Evolutionary conservation across 2,797 vertebrate genomes (phyloP).

Genomic region (Erithacus rubecula): DNA sequence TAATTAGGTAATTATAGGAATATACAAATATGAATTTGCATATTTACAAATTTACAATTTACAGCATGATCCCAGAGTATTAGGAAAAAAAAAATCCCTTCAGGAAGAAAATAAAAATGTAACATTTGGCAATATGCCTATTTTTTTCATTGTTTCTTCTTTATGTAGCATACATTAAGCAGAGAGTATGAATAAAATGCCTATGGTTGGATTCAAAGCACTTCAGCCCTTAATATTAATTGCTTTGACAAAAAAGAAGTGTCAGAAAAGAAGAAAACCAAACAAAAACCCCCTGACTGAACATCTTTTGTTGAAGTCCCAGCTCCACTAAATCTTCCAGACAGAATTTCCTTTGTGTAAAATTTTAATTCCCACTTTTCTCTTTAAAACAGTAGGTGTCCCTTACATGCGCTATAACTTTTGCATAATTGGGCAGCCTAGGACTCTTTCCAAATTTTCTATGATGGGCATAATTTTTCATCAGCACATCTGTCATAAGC

Average conservation of each 20-base stretch:
- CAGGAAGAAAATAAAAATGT: neutral
- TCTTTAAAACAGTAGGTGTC: conserved; percentile 76
- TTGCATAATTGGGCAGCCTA: conserved; percentile 75
- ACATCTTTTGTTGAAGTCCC: conserved; percentile 64
- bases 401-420: conserved; percentile 72
- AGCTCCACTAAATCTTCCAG: conserved; percentile 73
- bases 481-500: conserved; percentile 59
- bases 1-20: neutral
- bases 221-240: conserved; percentile 72
- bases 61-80: neutral
- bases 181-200: conserved; percentile 46
- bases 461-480: conserved; percentile 74
- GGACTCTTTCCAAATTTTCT: conserved; percentile 73
- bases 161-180: neutral
- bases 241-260: conserved; percentile 69
- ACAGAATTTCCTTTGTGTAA: conserved; percentile 71
- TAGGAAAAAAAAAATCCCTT: neutral
- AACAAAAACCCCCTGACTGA: conserved; percentile 23
- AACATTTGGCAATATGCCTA: neutral
- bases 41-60: neutral
- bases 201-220: conserved; percentile 36
- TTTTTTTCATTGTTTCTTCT: neutral
- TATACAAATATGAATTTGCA: neutral
- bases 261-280: conserved; percentile 51
- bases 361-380: conserved; percentile 75